Percentiles rank a stretch among this genome's conserved stretches.
phyloP scores from a whole-genome alignment of 2,113 vertebrate species.

The Prunella himalayana region DNA sequence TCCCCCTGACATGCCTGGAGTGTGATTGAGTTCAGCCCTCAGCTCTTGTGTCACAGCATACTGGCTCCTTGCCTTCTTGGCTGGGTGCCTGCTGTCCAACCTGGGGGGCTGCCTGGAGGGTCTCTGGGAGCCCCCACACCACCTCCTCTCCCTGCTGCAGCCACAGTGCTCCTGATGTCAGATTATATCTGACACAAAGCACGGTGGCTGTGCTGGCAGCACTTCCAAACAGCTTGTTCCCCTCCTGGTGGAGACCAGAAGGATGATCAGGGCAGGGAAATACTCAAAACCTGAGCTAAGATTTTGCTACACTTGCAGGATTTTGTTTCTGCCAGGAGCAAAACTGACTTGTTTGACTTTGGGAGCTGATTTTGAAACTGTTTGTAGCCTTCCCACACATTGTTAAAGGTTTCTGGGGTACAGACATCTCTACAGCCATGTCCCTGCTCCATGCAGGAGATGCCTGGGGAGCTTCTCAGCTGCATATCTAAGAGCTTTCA shows the following conservation, averaged over 20 bases:
- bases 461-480: not conserved
- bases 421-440: not conserved
- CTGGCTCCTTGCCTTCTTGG: not conserved
- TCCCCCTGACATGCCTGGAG: not conserved
- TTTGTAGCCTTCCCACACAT: not conserved
- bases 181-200: not conserved
- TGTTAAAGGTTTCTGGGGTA: not conserved
- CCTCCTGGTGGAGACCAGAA: slow-evolving; percentile 3
- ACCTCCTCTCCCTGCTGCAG: not conserved
- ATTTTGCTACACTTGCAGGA: not conserved
- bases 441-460: not conserved
- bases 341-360: not conserved
- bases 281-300: not conserved
- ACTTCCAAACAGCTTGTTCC: not conserved
- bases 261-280: not conserved
- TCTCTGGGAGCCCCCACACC: not conserved
- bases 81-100: not conserved
- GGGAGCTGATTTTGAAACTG: not conserved
- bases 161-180: not conserved
- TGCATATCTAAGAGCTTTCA: not conserved
- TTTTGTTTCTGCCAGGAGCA: not conserved
- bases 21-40: not conserved
- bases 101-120: not conserved
- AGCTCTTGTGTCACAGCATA: not conserved
- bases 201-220: not conserved